A percentile compares a stretch with the other conserved stretches of the same genome.
These are phyloP conservation scores for Melikaiella ostensackeni DNA, from an alignment of 2,888 invertebrate genomes.

Conservation along the genomic window DNA sequence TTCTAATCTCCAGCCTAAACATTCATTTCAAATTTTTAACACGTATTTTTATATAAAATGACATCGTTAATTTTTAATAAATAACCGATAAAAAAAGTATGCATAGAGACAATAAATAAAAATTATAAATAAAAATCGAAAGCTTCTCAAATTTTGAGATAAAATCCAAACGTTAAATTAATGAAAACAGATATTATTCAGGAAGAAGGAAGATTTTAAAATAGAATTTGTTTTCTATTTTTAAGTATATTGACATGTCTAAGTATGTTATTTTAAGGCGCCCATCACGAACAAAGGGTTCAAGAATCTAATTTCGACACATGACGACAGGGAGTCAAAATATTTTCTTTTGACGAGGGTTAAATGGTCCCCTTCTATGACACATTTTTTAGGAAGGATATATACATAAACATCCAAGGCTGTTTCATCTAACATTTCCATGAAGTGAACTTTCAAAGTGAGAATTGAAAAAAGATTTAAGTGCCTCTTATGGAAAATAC, in stretches of 20 bases:
- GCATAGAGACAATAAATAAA: too few species aligned
- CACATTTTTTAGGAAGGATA: background rate
- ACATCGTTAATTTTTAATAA: too few species aligned
- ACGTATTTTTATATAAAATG: too few species aligned
- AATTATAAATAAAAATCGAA: too few species aligned
- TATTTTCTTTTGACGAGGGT: constrained; percentile 34
- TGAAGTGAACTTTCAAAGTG: background rate
- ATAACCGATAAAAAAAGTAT: too few species aligned
- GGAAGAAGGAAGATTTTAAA: background rate
- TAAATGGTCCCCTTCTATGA: constrained; percentile 4
- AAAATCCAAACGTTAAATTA: too few species aligned
- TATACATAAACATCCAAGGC: background rate
- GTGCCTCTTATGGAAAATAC: background rate
- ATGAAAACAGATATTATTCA: background rate
- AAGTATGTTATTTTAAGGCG: constrained; percentile 22
- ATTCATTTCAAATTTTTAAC: too few species aligned
- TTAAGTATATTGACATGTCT: background rate
- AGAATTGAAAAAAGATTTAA: background rate
- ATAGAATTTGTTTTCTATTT: background rate
- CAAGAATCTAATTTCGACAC: constrained; percentile 9
- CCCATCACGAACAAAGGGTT: constrained; percentile 19
- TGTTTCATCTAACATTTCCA: background rate
- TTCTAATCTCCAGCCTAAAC: too few species aligned
- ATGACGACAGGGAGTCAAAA: constrained; percentile 26
- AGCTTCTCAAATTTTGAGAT: too few species aligned